Conservation (phyloP, 2,888 invertebrate genomes). For the Mythimna albipuncta region DNA sequence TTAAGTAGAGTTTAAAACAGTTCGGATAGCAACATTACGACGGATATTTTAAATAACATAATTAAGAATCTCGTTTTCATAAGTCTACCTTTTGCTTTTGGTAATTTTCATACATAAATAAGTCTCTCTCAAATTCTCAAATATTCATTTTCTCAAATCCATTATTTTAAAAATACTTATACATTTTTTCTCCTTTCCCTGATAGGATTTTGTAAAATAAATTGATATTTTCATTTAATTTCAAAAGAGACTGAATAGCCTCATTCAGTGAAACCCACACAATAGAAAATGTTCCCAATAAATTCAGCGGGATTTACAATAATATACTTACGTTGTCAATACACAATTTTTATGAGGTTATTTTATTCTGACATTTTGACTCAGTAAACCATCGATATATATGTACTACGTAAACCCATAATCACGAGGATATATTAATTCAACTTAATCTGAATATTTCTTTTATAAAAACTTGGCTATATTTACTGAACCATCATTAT, state of each 20-base stretch:
- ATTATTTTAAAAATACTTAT: no score
- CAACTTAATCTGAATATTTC: no score
- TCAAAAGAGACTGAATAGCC: no score
- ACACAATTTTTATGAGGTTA: background rate
- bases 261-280: background rate
- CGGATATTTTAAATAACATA: constrained; percentile 4
- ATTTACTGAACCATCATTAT: no score
- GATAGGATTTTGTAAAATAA: background rate
- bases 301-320: background rate
- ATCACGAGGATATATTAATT: no score
- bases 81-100: background rate
- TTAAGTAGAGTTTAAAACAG: background rate
- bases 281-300: background rate
- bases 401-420: no score
- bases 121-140: background rate
- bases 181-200: background rate
- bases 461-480: no score
- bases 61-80: constrained; percentile 22
- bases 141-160: no score
- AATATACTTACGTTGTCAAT: no score
- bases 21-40: background rate
- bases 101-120: constrained; percentile 11
- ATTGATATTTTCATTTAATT: background rate
- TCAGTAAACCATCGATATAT: no score
- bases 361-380: no score